A percentile compares a stretch with the other conserved stretches of the same genome.
phyloP scores from a whole-genome alignment of 2,888 invertebrate genomes.

The Lobophora halterata region DNA sequence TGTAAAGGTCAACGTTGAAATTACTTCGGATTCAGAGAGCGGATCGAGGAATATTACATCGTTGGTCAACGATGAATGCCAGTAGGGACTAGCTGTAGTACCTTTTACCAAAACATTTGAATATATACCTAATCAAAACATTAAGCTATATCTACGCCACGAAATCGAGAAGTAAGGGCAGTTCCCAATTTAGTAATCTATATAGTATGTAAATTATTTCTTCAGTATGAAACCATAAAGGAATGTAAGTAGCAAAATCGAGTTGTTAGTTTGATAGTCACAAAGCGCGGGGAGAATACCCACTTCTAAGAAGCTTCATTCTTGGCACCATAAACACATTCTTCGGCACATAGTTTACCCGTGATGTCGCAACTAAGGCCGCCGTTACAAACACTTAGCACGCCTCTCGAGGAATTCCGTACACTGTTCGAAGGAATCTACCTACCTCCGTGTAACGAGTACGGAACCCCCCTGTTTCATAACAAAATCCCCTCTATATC shows the following conservation, averaged over 20 bases:
- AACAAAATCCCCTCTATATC: constrained; percentile 59
- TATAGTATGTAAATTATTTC: background rate
- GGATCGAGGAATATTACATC: constrained; percentile 29
- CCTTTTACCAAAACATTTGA: no score
- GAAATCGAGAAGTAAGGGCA: no score
- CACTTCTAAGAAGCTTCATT: constrained; percentile 68
- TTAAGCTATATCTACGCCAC: no score
- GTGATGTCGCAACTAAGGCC: constrained; percentile 68
- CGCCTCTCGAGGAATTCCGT: constrained; percentile 63
- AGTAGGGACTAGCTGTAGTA: no score
- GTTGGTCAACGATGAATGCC: constrained; percentile 9
- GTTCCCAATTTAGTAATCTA: no score
- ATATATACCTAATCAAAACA: no score
- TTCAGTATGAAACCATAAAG: background rate
- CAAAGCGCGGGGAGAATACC: constrained; percentile 36
- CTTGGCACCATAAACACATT: constrained; percentile 78
- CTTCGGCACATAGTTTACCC: constrained; percentile 76
- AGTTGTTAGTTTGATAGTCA: constrained; percentile 38
- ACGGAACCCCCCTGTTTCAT: constrained; percentile 49
- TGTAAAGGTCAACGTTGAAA: constrained; percentile 40
- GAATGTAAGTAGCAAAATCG: constrained; percentile 29
- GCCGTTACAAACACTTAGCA: constrained; percentile 61
- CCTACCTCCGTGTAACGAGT: constrained; percentile 52
- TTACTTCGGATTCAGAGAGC: constrained; percentile 33
- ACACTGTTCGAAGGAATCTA: constrained; percentile 61